Conservation (phyloP, 2,888 invertebrate species). For the Drosophila birchii region DNA sequence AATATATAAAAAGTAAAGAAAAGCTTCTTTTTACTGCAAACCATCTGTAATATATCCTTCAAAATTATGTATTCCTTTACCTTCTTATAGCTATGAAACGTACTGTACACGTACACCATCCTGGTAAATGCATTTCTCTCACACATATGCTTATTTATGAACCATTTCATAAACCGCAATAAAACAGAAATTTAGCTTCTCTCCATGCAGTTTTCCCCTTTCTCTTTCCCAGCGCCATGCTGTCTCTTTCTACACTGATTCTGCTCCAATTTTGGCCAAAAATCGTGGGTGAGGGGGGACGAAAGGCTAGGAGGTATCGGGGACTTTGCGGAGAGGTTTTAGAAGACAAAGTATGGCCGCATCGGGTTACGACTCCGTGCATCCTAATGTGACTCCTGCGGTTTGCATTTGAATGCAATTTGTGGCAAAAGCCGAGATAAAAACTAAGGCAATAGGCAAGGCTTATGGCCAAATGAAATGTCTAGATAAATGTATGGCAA, state of each 20-base stretch:
- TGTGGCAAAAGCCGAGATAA: constrained; percentile 64
- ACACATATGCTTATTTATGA: constrained; percentile 68
- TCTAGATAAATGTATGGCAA: constrained; percentile 27
- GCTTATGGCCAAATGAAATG: constrained; percentile 51
- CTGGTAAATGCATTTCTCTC: constrained; percentile 28
- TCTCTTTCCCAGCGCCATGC: neutral
- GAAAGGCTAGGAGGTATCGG: neutral
- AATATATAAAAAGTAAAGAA: no score
- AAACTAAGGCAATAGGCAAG: constrained; percentile 57
- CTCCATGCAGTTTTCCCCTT: constrained; percentile 24
- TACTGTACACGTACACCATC: constrained; percentile 15
- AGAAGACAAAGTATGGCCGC: constrained; percentile 63
- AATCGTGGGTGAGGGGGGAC: neutral
- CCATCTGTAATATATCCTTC: no score
- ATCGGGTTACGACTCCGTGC: constrained; percentile 54
- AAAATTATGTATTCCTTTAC: no score
- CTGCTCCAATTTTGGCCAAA: constrained; percentile 56
- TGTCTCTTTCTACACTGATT: constrained; percentile 49
- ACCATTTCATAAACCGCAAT: constrained; percentile 72
- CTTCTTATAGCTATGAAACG: neutral
- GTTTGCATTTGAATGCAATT: constrained; percentile 75
- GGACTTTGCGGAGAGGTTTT: constrained; percentile 12
- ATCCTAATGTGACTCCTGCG: constrained; percentile 68
- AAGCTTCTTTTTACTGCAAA: no score
- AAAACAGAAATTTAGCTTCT: constrained; percentile 62